These are phyloP conservation scores for Corticium candelabrum DNA, from an alignment of 37 sponge, comb jelly and placozoan species.

Conservation along the genomic window DNA sequence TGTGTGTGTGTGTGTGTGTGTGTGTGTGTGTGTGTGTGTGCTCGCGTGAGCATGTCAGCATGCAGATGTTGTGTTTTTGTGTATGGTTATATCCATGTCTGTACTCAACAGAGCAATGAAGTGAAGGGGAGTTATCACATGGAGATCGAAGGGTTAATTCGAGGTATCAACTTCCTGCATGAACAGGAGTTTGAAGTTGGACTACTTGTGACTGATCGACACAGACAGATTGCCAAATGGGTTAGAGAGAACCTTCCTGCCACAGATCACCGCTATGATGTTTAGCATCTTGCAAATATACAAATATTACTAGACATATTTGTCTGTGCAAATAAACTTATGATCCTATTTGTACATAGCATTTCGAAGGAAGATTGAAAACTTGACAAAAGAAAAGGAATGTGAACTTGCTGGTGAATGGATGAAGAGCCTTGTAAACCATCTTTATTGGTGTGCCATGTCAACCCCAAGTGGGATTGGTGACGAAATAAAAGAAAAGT, in stretches of 20 bases:
- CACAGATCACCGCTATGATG: neutral
- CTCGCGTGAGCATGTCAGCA: too few species aligned
- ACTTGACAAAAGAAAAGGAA: constrained; percentile 29
- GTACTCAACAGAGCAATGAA: neutral
- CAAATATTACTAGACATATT: neutral
- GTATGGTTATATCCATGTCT: constrained; percentile 1
- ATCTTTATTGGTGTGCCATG: constrained; percentile 48
- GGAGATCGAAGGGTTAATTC: neutral
- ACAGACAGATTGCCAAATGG: neutral
- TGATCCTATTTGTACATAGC: neutral
- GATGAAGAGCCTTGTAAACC: constrained; percentile 37
- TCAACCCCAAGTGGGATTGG: constrained; percentile 28
- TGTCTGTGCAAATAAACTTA: neutral
- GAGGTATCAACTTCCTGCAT: neutral
- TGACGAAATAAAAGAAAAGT: constrained; percentile 26
- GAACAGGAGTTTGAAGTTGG: neutral
- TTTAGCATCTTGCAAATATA: too few species aligned
- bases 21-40: too few species aligned
- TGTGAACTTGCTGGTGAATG: constrained; percentile 29
- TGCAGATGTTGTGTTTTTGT: neutral
- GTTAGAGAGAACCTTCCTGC: neutral
- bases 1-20: too few species aligned
- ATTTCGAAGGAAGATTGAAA: constrained; percentile 16
- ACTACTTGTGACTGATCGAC: neutral
- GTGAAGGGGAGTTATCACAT: neutral